phyloP scores from a whole-genome alignment of 64 coral and sea anemone genomes.

The Exaiptasia diaphana region DNA sequence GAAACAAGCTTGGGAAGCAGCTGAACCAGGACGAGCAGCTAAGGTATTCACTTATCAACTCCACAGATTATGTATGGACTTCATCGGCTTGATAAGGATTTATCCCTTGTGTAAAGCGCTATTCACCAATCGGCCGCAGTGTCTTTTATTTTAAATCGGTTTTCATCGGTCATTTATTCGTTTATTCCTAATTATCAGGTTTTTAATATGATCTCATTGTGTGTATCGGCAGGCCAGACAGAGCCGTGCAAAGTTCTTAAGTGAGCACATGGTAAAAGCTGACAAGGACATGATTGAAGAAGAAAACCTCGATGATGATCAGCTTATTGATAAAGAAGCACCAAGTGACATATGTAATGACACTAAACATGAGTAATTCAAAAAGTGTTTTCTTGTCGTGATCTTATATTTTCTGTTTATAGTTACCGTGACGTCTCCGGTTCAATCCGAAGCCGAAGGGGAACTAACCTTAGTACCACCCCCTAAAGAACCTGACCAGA shows the following conservation, averaged over 20 bases:
- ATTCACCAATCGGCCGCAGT: too few species aligned
- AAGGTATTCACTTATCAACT: slow-evolving; percentile 33
- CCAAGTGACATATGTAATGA: slow-evolving; percentile 73
- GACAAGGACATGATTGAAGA: slow-evolving; percentile 73
- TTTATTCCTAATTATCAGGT: too few species aligned
- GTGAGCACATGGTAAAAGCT: slow-evolving; percentile 83
- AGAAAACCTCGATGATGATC: slow-evolving; percentile 46
- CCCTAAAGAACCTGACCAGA: slow-evolving; percentile 82
- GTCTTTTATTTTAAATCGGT: too few species aligned
- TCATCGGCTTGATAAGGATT: too few species aligned
- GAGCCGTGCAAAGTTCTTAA: slow-evolving; percentile 95
- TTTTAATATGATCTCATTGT: too few species aligned
- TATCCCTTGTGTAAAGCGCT: too few species aligned
- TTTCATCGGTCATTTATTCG: too few species aligned
- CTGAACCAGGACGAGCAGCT: slow-evolving; percentile 86
- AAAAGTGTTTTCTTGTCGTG: not conserved
- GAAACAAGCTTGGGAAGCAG: slow-evolving; percentile 95
- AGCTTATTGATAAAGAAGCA: slow-evolving; percentile 47
- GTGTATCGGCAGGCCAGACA: slow-evolving; percentile 63
- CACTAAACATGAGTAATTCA: not conserved
- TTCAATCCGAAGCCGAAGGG: slow-evolving; percentile 80
- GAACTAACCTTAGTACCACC: slow-evolving; percentile 83
- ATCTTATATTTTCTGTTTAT: not conserved
- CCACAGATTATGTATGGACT: not conserved
- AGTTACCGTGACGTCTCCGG: slow-evolving; percentile 90